Evolutionary conservation across 2,888 invertebrate species (phyloP).

Genomic region (Osmoderma eremita): DNA sequence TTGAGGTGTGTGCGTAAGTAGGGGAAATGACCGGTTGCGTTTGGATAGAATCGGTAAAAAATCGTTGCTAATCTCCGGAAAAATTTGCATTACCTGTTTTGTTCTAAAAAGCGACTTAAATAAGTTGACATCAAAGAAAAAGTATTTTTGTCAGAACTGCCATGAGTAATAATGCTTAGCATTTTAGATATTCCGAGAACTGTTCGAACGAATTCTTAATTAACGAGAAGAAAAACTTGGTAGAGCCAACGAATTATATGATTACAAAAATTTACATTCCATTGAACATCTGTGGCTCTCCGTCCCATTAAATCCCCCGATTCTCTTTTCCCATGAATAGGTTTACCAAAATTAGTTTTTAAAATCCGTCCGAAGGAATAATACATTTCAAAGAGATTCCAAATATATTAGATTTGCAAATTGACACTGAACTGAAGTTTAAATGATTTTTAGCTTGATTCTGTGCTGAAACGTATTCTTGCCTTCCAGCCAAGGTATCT

Average conservation of each 20-base stretch:
- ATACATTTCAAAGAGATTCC: background rate
- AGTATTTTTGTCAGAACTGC: no score
- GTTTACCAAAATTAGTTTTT: no score
- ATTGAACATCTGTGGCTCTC: slow-evolving; percentile 11
- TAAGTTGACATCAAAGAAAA: no score
- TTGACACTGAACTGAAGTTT: background rate
- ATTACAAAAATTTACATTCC: background rate
- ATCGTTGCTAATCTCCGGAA: no score
- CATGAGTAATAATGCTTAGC: no score
- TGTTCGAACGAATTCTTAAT: no score
- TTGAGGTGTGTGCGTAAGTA: no score
- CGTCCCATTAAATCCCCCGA: background rate
- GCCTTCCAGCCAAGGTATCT: slow-evolving; percentile 82
- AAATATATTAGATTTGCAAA: background rate
- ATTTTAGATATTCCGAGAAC: no score
- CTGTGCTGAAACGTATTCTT: slow-evolving; percentile 36
- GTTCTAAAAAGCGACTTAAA: no score
- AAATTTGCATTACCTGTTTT: no score
- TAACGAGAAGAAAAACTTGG: background rate
- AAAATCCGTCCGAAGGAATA: background rate
- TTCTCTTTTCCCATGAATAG: background rate
- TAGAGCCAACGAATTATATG: slow-evolving; percentile 1
- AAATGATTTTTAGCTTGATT: background rate
- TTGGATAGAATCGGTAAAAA: no score
- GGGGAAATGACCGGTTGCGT: no score